phyloP scores from a whole-genome alignment of 92 coral and sea anemone genomes.

The Diadumene lineata region DNA sequence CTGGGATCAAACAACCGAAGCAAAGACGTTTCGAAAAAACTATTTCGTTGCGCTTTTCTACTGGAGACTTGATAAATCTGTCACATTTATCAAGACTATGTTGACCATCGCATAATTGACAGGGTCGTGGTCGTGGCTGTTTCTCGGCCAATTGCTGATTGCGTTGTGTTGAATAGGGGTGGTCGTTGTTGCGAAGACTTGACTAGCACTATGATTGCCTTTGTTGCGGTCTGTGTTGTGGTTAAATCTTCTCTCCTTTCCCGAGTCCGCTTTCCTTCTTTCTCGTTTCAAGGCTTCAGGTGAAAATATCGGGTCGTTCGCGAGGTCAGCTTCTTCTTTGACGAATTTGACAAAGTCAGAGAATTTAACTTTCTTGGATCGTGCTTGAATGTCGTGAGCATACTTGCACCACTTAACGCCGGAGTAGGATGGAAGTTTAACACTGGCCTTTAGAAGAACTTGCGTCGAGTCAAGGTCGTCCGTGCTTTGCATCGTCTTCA shows the following conservation, averaged over 20 bases:
- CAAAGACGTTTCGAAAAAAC: constrained; percentile 50
- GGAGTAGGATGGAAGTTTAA: constrained; percentile 59
- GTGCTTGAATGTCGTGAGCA: constrained; percentile 48
- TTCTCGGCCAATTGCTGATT: neutral
- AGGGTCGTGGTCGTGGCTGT: constrained; percentile 25
- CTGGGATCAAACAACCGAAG: constrained; percentile 45
- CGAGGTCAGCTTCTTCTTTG: constrained; percentile 58
- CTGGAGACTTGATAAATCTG: constrained; percentile 29
- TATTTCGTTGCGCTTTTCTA: constrained; percentile 38
- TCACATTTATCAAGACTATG: constrained; percentile 54
- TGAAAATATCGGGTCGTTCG: constrained; percentile 70
- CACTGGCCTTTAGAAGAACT: constrained; percentile 15
- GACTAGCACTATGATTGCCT: neutral
- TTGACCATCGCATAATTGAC: constrained; percentile 45
- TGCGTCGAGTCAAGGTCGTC: constrained; percentile 59
- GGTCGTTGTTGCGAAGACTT: constrained; percentile 20
- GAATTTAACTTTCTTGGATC: constrained; percentile 24
- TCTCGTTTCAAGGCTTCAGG: constrained; percentile 49
- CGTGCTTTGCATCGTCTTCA: constrained; percentile 41
- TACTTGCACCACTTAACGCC: constrained; percentile 65
- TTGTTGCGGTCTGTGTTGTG: neutral
- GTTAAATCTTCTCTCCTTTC: neutral
- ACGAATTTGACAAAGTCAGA: constrained; percentile 50
- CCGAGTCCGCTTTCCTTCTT: constrained; percentile 25
- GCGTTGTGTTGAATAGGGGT: neutral